Evolutionary conservation across 2,888 invertebrate species (phyloP), one percentile per base, ranked within the genome.

Genomic region (Pyrgus malvae): DNA sequence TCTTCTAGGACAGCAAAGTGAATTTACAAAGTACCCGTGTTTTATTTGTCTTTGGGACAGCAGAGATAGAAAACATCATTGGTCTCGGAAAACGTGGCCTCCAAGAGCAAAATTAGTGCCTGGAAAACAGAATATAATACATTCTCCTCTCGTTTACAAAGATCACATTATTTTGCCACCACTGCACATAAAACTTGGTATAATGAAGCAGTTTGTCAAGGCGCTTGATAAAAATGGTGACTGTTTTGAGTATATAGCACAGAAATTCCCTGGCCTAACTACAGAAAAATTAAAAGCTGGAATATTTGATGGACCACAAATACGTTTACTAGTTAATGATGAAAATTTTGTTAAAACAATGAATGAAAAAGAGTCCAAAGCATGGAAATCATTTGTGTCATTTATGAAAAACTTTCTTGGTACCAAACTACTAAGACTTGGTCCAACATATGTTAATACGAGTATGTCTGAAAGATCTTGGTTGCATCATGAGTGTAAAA

Each of bases 141-240:
- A 23, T 23, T 6, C 23, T 4, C 23, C 23, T 23, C 6, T 23
- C 2, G 55, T 60, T 40, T 27, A 14, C 19, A 25, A 49, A 33
- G 56, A 58, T 8, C 16, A 17, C 12, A 53, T 51, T 35, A 53
- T 61, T n/a, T 23, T 63, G 17, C 60, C 58, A 27, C 55, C 58
- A 38, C 29, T 63, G 4, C 59, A 59, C 19, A 58, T 55, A 16
- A 58, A 62, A 48, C 35, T 60, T 6, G 56, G 57, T 8, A 21
- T 62, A 2, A 56, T 58, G 51, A 60, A 62, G 33, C 56, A 56
- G 33, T 58, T 49, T 55, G 55, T 62, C 0, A 60, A 62, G 31
- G 57, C 55, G 6, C 40, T 59, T 6, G 40, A 61, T 11, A 59
- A 50, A 37, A 21, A 45, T 25, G 33, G 55, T 5, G 19, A 40